Conservation (phyloP, 2,797 vertebrate genomes). For the Apodemus agrarius region DNA sequence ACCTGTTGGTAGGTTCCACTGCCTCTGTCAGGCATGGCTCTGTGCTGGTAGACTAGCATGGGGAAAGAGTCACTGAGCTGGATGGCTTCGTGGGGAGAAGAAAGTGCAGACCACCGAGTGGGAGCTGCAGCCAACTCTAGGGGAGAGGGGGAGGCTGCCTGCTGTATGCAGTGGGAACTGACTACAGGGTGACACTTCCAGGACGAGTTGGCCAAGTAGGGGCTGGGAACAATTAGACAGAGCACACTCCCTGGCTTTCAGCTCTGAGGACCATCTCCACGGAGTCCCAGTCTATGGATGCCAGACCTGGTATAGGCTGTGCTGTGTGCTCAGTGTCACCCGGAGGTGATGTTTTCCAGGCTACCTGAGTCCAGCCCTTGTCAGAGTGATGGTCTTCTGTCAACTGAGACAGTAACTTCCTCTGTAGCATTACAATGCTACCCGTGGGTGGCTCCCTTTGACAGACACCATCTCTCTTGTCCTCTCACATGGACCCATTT, state of each 20-base stretch:
- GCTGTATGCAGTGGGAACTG: rapidly evolving
- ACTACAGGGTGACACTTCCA: rapidly evolving
- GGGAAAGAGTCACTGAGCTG: rapidly evolving
- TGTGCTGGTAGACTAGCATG: rapidly evolving
- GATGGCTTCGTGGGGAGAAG: not conserved
- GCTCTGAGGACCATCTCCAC: not conserved
- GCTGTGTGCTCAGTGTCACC: rapidly evolving
- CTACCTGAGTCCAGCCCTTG: rapidly evolving
- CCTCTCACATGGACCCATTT: not conserved
- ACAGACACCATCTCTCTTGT: not conserved
- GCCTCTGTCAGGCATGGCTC: no score
- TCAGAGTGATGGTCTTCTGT: rapidly evolving
- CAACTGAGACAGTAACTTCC: not conserved
- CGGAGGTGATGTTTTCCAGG: rapidly evolving
- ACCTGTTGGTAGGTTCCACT: not conserved
- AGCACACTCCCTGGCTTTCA: not conserved
- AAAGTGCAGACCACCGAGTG: not conserved
- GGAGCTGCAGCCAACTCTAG: rapidly evolving
- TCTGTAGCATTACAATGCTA: rapidly evolving
- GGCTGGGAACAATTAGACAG: no score
- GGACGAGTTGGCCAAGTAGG: rapidly evolving
- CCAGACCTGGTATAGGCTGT: no score
- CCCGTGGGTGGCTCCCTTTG: not conserved
- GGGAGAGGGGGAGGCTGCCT: no score
- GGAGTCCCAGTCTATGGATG: not conserved